Base-by-base conservation (phyloP, 2,113 vertebrate genomes). In the Calypte anna region DNA sequence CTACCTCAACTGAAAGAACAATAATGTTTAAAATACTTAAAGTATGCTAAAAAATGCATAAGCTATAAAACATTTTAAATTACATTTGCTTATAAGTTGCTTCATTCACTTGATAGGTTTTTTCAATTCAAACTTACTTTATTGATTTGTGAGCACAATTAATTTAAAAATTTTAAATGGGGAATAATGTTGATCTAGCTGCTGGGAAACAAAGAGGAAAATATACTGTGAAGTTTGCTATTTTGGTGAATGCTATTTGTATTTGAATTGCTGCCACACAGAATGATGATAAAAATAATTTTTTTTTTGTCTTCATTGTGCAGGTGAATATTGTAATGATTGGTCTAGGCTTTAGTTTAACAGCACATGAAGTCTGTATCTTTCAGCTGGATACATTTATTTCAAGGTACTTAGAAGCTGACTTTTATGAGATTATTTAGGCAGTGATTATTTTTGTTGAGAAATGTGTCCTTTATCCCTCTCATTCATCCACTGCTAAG, bases 351-450 rank as follows among this genome's bases (percentile, higher is more conserved):
- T 96, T 97, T 87, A 89, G 96, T 97, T 96, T 94, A 90, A 97
- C 97, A 97, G 93, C 90, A 86, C 94, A 76, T 69, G 33, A 77
- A 96, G 94, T 86, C 96, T 91, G 93, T 97, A 97, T 97, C 97
- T 97, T 96, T 97, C 86, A 89, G 86, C 96, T 95, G 94, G 91
- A 87, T 93, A 82, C 97, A 98, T 98, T 98, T 98, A 98, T 98
- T 98, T 97, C 96, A 94, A 97, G 97, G 97, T 93, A 98, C 98
- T 98, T 98, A 98, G 97, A 98, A 96, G 89, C 93, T 97, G 98
- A 98, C 98, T 98, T 98, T 98, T 97, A 98, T 98, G 97, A 98
- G 97, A 98, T 98, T 98, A 98, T 97, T 98, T 96, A 96, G 97
- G 96, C 97, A 96, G 97, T 97, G 97, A 98, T 98, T 97, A 97